Base-by-base conservation (phyloP, 2,797 vertebrate genomes). In the Eulemur albifrons region DNA sequence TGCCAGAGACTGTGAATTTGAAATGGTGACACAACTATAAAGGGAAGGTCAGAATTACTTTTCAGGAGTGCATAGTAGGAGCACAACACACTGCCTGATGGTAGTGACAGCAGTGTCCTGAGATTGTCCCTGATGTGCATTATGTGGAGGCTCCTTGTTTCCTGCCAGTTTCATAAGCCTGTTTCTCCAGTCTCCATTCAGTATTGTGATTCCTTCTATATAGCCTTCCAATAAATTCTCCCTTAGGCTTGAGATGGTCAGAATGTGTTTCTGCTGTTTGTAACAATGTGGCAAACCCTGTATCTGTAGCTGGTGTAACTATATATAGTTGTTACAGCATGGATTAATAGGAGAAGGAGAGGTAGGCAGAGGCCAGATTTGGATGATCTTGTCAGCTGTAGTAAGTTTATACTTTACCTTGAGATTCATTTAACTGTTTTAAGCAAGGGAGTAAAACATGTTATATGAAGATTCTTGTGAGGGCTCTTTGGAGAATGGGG, bases 181-280 rank as follows among this genome's bases (percentile, higher is more conserved):
- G 48, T 45, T 70, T 85, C 6, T 89, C 43, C 14, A 92, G 50
- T 94, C 57, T 88, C 25, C 92, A n/a, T 79, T 86, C 25, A 79
- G 18, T 88, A 95, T 57, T 84, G 54, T 83, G 48, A 91, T 23
- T 14, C 70, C 38, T 65, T 83, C 88, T 79, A 25, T 21, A 25
- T 30, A 93, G 54, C 5, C 23, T 84, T 82, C n/a, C 32, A 65
- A 87, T 77, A 87, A 80, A 72, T 73, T 72, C 32, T 12, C 23
- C 43, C 25, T 83, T 81, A 70, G 67, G 52, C 17, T 88, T 76
- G 54, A 48, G 84, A 80, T 76, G 38, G 38, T 63, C 40, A 67
- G 92, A 77, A 32, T 75, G 72, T 90, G 20, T 94, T 94, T 94
- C 59, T 91, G 32, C 67, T 93, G 32, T 57, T 91, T 54, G 30